Percentiles rank a stretch among this genome's conserved stretches.
Conservation (phyloP, 2,797 vertebrate genomes). For the Dryobates pubescens region DNA sequence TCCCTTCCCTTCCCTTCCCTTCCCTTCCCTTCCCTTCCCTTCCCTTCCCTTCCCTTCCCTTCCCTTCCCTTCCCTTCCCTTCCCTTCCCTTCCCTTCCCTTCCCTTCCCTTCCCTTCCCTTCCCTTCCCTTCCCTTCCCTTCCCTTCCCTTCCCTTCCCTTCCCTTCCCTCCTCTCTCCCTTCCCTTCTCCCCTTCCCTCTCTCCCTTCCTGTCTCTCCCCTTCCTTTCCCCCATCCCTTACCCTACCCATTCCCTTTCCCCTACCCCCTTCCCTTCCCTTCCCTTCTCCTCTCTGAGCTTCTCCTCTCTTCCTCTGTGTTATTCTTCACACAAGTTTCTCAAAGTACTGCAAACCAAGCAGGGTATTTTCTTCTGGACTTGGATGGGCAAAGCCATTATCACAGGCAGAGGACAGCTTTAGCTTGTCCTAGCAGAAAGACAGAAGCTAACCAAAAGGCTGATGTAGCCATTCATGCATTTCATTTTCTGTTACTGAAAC, state of each 20-base stretch:
- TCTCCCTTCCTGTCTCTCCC: accelerated
- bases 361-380: neutral
- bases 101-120: no score
- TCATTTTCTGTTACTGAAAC: neutral
- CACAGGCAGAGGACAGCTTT: neutral
- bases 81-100: accelerated
- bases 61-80: no score
- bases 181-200: accelerated
- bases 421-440: neutral
- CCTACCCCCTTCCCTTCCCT: no score
- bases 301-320: no score
- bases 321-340: neutral
- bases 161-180: no score
- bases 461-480: neutral
- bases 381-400: neutral
- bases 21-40: no score
- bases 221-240: no score
- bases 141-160: no score
- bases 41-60: no score
- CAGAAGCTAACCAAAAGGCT: neutral
- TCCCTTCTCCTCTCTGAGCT: no score
- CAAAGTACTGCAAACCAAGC: neutral
- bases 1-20: accelerated
- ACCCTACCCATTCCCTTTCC: no score
- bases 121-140: no score